These are phyloP conservation scores for Onychomys torridus DNA, from an alignment of 2,797 vertebrate species.

Conservation along the genomic window DNA sequence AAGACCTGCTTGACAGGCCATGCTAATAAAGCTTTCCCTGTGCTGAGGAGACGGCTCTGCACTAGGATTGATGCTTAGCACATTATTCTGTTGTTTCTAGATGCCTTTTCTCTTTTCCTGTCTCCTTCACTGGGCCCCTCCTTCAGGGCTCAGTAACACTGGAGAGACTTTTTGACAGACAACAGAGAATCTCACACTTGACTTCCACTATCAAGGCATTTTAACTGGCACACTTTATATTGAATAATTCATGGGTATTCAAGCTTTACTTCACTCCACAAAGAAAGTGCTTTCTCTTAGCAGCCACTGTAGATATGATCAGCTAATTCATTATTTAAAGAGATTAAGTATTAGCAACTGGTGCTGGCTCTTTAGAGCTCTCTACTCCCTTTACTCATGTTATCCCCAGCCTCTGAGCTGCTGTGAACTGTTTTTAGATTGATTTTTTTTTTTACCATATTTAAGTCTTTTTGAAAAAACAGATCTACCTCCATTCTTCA, in stretches of 20 bases:
- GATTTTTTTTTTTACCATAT: conserved; percentile 86
- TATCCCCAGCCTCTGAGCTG: conserved; percentile 88
- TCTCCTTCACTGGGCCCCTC: conserved; percentile 86
- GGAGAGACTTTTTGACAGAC: conserved; percentile 95
- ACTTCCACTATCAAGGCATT: conserved; percentile 99
- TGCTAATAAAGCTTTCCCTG: conserved; percentile 45
- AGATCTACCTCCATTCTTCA: conserved; percentile 79
- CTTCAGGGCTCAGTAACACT: conserved; percentile 84
- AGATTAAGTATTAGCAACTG: conserved; percentile 95
- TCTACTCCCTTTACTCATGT: conserved; percentile 92
- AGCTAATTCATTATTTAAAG: conserved; percentile 99
- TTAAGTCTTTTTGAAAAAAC: conserved; percentile 84
- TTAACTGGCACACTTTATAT: conserved; percentile 97
- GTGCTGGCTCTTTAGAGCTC: conserved; percentile 88
- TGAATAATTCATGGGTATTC: conserved; percentile 99
- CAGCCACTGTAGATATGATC: conserved; percentile 98
- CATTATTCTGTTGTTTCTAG: conserved; percentile 80
- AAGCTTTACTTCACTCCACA: conserved; percentile 97
- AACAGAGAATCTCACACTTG: conserved; percentile 99
- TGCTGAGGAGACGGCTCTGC: not conserved
- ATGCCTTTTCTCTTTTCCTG: conserved; percentile 85
- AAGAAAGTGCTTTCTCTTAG: conserved; percentile 99
- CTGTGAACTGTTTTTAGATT: conserved; percentile 88
- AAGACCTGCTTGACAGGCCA: not conserved
- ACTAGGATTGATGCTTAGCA: conserved; percentile 46